Conservation (phyloP, 2,113 vertebrate genomes). For the Gymnarchus niloticus region DNA sequence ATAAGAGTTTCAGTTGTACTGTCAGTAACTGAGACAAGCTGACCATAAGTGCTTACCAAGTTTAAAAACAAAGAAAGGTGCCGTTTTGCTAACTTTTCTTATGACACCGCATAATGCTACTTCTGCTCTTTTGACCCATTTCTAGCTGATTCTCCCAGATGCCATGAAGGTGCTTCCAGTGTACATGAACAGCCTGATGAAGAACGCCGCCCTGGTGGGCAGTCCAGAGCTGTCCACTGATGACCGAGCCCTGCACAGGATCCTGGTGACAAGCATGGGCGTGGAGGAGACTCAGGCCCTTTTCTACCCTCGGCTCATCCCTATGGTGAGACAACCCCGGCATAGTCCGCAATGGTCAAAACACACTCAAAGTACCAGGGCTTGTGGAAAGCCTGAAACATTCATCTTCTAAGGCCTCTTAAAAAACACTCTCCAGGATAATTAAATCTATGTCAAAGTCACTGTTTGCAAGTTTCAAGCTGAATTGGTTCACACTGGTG, state of each 20-base stretch:
- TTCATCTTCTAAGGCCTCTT: neutral
- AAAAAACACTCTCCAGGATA: neutral
- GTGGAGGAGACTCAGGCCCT: constrained; percentile 83
- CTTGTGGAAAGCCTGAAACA: neutral
- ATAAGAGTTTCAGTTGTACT: too few species aligned
- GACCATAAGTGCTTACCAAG: too few species aligned
- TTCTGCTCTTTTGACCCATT: neutral
- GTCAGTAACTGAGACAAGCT: too few species aligned
- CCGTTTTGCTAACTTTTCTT: neutral
- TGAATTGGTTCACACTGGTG: neutral
- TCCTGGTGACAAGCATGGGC: constrained; percentile 78
- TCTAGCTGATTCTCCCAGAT: constrained; percentile 85
- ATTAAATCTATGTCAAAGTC: neutral
- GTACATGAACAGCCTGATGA: constrained; percentile 88
- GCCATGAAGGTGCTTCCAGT: constrained; percentile 91
- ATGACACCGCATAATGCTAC: neutral
- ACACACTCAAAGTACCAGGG: too few species aligned
- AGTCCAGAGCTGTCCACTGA: constrained; percentile 77
- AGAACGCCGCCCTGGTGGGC: constrained; percentile 71
- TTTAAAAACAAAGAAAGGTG: too few species aligned
- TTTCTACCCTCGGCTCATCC: constrained; percentile 84
- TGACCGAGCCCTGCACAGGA: constrained; percentile 73
- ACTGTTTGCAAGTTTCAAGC: neutral
- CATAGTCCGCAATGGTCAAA: too few species aligned
- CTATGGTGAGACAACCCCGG: constrained; percentile 62